A percentile compares a stretch with the other conserved stretches of the same genome.
Conservation (phyloP, 1,140 invertebrate genomes). For the Argopecten irradians region DNA sequence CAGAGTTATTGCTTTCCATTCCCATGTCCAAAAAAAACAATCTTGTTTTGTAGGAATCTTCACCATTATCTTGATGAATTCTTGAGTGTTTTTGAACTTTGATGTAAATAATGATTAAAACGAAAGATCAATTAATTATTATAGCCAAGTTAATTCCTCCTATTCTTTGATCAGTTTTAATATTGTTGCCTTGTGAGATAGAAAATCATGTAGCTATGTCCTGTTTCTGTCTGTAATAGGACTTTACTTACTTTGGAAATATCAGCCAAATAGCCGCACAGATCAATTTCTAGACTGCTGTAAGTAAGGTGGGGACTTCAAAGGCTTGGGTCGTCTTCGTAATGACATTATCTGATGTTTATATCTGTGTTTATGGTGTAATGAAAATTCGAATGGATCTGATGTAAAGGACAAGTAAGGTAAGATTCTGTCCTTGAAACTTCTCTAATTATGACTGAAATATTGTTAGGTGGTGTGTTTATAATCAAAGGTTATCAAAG, state of each 20-base stretch:
- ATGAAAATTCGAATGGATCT: not conserved
- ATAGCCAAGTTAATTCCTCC: not conserved
- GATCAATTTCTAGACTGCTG: not conserved
- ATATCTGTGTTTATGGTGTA: not conserved
- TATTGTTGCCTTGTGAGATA: not conserved
- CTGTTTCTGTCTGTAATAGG: not conserved
- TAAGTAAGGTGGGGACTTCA: not conserved
- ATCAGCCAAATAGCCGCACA: not conserved
- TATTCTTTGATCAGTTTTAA: not conserved
- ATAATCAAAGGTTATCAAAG: no score
- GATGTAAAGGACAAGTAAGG: not conserved
- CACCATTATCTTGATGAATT: not conserved
- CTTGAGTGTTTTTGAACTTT: not conserved
- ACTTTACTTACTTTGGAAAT: not conserved
- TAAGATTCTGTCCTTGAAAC: not conserved
- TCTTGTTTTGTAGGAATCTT: not conserved
- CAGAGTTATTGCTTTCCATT: not conserved
- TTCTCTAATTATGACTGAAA: not conserved
- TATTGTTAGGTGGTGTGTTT: no score
- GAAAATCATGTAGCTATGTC: not conserved
- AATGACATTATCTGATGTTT: not conserved
- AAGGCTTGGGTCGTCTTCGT: not conserved
- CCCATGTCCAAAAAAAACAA: not conserved
- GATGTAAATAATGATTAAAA: conserved; percentile 1
- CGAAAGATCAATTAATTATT: conserved; percentile 1